Conservation (phyloP, 2,888 invertebrate species). For the Craniophora ligustri region DNA sequence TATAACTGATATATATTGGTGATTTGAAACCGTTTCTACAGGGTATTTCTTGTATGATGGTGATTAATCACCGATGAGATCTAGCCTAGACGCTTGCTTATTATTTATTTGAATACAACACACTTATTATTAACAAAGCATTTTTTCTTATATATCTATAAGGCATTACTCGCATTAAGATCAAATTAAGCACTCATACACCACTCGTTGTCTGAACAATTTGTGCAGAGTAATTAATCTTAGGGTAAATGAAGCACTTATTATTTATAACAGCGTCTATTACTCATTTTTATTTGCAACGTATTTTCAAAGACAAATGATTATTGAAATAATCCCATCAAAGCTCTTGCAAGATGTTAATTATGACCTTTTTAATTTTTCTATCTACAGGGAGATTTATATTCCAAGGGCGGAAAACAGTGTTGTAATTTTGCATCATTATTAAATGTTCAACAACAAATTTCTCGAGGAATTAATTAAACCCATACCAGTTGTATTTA, state of each 20-base stretch:
- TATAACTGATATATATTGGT: too few species aligned
- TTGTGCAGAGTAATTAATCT: slow-evolving; percentile 31
- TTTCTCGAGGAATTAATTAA: neutral
- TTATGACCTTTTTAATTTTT: neutral
- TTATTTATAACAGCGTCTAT: slow-evolving; percentile 17
- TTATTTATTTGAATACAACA: too few species aligned
- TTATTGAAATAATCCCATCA: neutral
- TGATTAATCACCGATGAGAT: too few species aligned
- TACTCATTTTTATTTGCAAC: slow-evolving; percentile 18
- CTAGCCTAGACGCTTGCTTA: too few species aligned
- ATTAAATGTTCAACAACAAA: neutral
- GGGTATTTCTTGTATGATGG: too few species aligned
- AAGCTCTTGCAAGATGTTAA: neutral
- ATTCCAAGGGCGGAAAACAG: neutral
- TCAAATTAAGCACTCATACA: neutral
- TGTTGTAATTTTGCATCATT: neutral
- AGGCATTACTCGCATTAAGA: too few species aligned
- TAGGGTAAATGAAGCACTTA: slow-evolving; percentile 19
- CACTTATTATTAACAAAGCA: too few species aligned
- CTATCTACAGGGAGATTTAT: neutral
- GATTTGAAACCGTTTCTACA: too few species aligned
- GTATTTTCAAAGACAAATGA: neutral
- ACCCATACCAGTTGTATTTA: neutral
- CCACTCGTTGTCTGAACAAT: slow-evolving; percentile 10
- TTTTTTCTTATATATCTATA: too few species aligned